These are phyloP conservation scores for Callorhinus ursinus DNA, from an alignment of 2,113 vertebrate species.

Conservation along the genomic window DNA sequence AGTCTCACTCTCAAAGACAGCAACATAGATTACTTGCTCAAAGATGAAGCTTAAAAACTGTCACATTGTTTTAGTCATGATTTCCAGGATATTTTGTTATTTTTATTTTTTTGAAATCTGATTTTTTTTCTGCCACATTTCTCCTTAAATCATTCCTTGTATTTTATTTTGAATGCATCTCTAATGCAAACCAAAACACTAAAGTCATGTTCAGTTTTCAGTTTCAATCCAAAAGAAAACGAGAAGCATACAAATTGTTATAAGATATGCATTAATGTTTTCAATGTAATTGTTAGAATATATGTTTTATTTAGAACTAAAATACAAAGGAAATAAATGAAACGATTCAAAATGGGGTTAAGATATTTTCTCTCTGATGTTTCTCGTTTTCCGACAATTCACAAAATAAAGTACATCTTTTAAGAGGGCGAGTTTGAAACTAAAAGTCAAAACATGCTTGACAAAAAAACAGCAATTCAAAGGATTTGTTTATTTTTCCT, in stretches of 20 bases:
- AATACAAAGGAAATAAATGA: conserved; percentile 5
- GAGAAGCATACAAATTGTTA: background rate
- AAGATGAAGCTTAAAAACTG: background rate
- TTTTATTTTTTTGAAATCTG: background rate
- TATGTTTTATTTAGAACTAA: conserved; percentile 14
- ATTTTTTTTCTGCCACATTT: background rate
- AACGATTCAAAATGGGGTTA: background rate
- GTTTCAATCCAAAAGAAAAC: background rate
- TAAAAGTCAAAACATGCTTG: background rate
- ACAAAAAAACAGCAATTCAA: background rate
- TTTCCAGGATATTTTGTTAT: background rate
- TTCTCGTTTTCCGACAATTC: background rate
- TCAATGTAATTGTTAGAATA: background rate
- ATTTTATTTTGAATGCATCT: conserved; percentile 47
- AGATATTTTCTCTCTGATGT: background rate
- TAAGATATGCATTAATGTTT: background rate
- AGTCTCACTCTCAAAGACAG: background rate
- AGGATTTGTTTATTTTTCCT: background rate
- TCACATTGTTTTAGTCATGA: background rate
- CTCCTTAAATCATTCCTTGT: background rate
- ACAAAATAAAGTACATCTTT: conserved; percentile 40
- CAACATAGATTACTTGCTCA: background rate
- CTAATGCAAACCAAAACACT: conserved; percentile 9
- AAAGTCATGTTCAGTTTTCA: background rate
- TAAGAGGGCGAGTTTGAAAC: background rate